Evolutionary conservation across 2,797 vertebrate species (phyloP), one percentile per base, ranked within the genome.

Genomic region (Neosalanx taihuensis): DNA sequence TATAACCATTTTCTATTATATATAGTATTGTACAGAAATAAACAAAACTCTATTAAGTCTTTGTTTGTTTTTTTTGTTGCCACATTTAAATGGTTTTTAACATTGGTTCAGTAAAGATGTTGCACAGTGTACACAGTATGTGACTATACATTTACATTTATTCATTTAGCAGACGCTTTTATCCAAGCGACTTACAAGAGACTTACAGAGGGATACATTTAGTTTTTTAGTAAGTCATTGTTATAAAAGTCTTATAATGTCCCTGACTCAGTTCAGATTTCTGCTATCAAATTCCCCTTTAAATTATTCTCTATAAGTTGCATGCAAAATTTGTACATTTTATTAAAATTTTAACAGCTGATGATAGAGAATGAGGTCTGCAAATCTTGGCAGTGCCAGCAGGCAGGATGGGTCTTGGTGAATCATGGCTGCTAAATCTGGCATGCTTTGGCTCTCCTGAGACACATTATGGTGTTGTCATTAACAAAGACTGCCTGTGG

Each of bases 401-500:
- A 86, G 88, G 84, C 84, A 85, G 81, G 85, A 74, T 67, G 72
- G 84, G 81, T 74, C 82, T 84, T 67, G 17, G 81, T 81, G 74
- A 85, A 88, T 85, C 84, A 81, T 86, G 75, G 67, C 74, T 87
- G 81, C 83, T 80, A 75, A 85, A 85, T 85, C 85, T 89, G 87
- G 89, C 86, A 87, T 80, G 81, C 81, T 76, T 70, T 59, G 79
- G 79, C 77, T 86, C 85, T 85, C 86, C 86, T 75, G 84, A 90
- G 86, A 78, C 86, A 81, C 83, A 85, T 89, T 87, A 83, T 86
- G 81, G 79, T 85, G 83, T 86, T 88, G 86, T 90, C 88, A 90
- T 85, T 89, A 90, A 90, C 84, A 88, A 87, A 83, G 84, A 83
- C 82, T 88, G 88, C 85, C 85, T 88, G 84, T 84, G 82, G 86